Percentiles rank a stretch among this genome's conserved stretches.
Conservation (phyloP, 2,113 vertebrate genomes). For the Oxygymnocypris stewartii region DNA sequence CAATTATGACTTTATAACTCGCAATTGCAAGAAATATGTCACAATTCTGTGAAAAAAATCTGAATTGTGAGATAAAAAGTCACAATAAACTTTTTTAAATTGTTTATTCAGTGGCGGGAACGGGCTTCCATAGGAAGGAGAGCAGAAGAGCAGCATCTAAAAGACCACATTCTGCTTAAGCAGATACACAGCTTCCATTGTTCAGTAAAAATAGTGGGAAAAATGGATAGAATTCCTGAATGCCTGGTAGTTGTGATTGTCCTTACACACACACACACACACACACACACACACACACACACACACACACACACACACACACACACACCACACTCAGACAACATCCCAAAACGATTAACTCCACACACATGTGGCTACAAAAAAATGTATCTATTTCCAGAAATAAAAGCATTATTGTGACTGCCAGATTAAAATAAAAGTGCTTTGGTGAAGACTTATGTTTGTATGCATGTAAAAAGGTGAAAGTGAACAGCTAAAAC, state of each 20-base stretch:
- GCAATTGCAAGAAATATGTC: no score
- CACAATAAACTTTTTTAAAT: no score
- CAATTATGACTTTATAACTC: no score
- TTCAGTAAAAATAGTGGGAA: not conserved
- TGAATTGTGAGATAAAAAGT: no score
- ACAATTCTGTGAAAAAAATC: no score
- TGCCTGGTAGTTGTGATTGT: not conserved
- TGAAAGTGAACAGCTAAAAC: not conserved
- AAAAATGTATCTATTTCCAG: not conserved
- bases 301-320: not conserved
- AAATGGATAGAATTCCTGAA: constrained; percentile 1
- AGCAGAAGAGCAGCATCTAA: not conserved
- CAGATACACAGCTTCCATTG: not conserved
- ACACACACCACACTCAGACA: not conserved
- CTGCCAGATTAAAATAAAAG: not conserved
- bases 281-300: not conserved
- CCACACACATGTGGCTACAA: not conserved
- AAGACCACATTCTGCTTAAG: not conserved
- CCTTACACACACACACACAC: not conserved
- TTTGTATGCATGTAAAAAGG: not conserved
- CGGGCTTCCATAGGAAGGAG: not conserved
- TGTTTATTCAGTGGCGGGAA: no score
- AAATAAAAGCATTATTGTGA: not conserved
- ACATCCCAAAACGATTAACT: not conserved
- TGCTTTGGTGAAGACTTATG: not conserved